Evolutionary conservation across 2,888 invertebrate species (phyloP).

Genomic region (Rhagonycha fulva): DNA sequence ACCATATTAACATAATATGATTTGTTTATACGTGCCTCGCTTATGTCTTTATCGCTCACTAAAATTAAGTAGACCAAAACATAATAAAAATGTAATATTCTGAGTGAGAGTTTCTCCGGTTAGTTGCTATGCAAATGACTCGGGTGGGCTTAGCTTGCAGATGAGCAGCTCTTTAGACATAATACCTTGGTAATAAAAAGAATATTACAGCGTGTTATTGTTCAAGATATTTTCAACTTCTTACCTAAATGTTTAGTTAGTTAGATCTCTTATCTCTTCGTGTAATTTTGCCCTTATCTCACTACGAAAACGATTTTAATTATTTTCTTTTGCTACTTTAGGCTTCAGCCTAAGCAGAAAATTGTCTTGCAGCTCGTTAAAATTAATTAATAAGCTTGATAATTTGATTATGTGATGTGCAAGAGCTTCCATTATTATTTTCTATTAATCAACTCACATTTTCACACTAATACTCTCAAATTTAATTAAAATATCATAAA

Average conservation of each 20-base stretch:
- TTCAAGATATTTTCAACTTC: slow-evolving; percentile 13
- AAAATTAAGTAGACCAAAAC: slow-evolving; percentile 30
- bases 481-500: neutral
- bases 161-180: slow-evolving; percentile 25
- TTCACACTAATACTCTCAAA: neutral
- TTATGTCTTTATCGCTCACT: slow-evolving; percentile 19
- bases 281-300: neutral
- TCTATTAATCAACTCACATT: neutral
- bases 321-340: neutral
- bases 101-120: slow-evolving; percentile 20
- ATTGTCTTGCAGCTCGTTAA: slow-evolving; percentile 2
- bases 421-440: neutral
- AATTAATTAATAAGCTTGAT: slow-evolving; percentile 2
- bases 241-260: neutral
- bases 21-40: slow-evolving; percentile 11
- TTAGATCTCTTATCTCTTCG: neutral
- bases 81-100: slow-evolving; percentile 26
- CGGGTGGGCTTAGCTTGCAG: slow-evolving; percentile 27
- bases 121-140: slow-evolving; percentile 35
- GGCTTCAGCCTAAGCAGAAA: neutral
- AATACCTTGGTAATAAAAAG: slow-evolving; percentile 27
- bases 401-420: neutral
- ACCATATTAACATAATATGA: slow-evolving; percentile 11
- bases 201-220: slow-evolving; percentile 26
- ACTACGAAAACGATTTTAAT: neutral